Percentiles rank a stretch among this genome's conserved stretches.
Evolutionary conservation across 2,113 vertebrate species (phyloP).

Genomic region (Osmerus eperlanus): DNA sequence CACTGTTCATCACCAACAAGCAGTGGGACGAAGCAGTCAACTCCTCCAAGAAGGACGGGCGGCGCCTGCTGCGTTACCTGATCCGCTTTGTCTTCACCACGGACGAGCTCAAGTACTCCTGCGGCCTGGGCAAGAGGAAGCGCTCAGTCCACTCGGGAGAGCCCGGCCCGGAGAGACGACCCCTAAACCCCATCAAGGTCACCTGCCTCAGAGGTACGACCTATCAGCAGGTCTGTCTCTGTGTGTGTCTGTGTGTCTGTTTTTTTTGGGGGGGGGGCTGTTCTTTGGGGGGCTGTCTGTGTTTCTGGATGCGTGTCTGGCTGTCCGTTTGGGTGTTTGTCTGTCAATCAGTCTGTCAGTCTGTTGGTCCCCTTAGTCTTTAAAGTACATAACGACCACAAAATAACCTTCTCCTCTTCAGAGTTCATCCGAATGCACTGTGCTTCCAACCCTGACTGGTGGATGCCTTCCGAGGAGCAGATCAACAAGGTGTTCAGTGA

Average conservation of each 20-base stretch:
- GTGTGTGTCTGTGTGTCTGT: too few species aligned
- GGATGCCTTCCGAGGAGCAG: conserved; percentile 99
- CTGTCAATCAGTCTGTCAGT: too few species aligned
- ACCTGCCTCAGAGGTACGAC: conserved; percentile 97
- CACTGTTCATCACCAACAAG: conserved; percentile 98
- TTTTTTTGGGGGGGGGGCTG: too few species aligned
- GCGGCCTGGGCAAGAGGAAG: conserved; percentile 98
- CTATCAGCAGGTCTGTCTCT: too few species aligned
- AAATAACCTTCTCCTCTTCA: conserved; percentile 50
- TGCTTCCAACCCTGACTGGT: conserved; percentile 97
- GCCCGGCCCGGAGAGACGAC: conserved; percentile 92
- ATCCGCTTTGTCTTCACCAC: conserved; percentile 99
- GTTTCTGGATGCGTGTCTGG: too few species aligned
- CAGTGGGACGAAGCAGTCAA: conserved; percentile 99
- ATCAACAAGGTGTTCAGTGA: conserved; percentile 99
- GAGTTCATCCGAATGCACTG: conserved; percentile 99
- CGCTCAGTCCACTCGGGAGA: conserved; percentile 97
- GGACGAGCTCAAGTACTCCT: conserved; percentile 99
- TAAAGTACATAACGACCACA: neutral
- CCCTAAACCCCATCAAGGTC: conserved; percentile 98
- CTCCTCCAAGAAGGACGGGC: conserved; percentile 97
- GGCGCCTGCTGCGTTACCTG: conserved; percentile 95
- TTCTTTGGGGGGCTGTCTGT: too few species aligned
- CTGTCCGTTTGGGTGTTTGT: too few species aligned
- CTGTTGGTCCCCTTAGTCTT: neutral